phyloP scores from a whole-genome alignment of 2,888 invertebrate genomes.

The Bellardia bayeri region DNA sequence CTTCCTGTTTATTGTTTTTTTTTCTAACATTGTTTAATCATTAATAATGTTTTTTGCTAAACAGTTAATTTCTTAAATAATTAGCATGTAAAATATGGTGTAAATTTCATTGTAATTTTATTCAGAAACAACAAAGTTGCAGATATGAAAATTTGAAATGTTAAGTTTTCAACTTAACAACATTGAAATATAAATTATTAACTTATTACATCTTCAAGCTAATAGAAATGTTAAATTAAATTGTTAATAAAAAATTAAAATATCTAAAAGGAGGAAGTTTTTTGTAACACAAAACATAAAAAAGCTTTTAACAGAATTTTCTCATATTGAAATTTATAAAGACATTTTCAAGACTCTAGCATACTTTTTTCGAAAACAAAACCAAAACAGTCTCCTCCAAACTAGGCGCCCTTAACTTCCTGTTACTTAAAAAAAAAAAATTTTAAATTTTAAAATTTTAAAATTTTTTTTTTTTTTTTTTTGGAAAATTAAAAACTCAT shows the following conservation, averaged over 20 bases:
- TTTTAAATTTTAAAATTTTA: neutral
- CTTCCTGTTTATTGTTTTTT: slow-evolving; percentile 52
- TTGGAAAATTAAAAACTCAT: slow-evolving; percentile 65
- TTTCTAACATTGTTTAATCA: neutral
- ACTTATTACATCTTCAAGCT: too few species aligned
- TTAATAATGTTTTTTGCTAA: slow-evolving; percentile 27
- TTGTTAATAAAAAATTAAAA: too few species aligned
- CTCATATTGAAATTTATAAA: too few species aligned
- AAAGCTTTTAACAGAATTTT: too few species aligned
- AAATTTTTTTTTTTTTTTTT: neutral
- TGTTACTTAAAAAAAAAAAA: slow-evolving; percentile 11
- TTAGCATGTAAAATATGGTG: slow-evolving; percentile 48
- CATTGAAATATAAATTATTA: too few species aligned
- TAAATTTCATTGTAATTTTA: slow-evolving; percentile 33
- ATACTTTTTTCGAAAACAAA: too few species aligned
- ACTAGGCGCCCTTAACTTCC: slow-evolving; percentile 52
- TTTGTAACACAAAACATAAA: too few species aligned
- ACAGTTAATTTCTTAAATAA: slow-evolving; percentile 34
- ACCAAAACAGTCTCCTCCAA: neutral
- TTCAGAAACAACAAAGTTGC: neutral
- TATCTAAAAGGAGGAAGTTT: too few species aligned
- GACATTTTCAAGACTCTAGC: too few species aligned
- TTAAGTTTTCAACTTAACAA: too few species aligned
- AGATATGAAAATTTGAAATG: too few species aligned
- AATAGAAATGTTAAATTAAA: too few species aligned